A percentile compares a stretch with the other conserved stretches of the same genome.
phyloP scores from a whole-genome alignment of 2,888 invertebrate species.

The Sepiola atlantica region DNA sequence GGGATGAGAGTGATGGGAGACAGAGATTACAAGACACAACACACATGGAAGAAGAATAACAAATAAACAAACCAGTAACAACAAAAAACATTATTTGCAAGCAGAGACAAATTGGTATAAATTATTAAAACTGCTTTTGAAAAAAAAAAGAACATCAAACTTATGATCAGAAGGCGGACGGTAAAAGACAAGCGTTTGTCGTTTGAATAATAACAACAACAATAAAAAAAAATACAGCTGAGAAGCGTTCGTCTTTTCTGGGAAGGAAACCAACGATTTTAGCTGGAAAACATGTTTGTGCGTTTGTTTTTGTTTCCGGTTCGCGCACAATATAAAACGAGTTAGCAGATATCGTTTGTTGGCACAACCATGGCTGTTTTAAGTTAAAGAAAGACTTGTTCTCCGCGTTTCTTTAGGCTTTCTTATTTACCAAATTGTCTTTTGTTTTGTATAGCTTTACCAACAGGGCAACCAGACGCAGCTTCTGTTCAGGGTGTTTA shows the following conservation, averaged over 20 bases:
- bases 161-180: constrained; percentile 15
- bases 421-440: background rate
- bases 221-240: background rate
- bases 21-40: background rate
- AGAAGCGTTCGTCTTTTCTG: constrained; percentile 1
- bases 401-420: background rate
- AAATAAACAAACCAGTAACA: background rate
- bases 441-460: background rate
- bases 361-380: background rate
- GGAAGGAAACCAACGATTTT: background rate
- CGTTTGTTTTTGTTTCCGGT: background rate
- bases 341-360: background rate
- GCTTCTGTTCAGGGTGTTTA: no score
- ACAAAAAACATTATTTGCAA: background rate
- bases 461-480: no score
- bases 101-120: constrained; percentile 13
- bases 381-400: background rate
- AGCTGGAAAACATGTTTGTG: background rate
- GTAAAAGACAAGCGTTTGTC: constrained; percentile 9
- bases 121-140: constrained; percentile 9
- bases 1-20: background rate
- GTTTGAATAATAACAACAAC: background rate
- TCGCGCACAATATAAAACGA: background rate
- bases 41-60: background rate
- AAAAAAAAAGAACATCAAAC: constrained; percentile 1